These are phyloP conservation scores for Netelia inedita DNA, from an alignment of 2,888 invertebrate genomes.

Conservation along the genomic window DNA sequence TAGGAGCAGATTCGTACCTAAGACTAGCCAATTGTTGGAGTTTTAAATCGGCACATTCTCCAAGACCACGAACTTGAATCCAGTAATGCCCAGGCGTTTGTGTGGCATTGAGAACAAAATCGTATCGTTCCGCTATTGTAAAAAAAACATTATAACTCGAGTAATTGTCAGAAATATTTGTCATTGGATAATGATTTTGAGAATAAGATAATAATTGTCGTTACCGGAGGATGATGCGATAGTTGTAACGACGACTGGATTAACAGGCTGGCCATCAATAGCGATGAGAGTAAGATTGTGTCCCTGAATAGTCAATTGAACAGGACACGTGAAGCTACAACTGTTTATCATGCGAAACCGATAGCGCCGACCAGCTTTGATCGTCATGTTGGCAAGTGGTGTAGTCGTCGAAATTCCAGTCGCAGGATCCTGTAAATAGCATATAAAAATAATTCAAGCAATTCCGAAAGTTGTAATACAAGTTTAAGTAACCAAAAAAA, in stretches of 20 bases:
- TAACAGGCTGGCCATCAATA: slow-evolving; percentile 86
- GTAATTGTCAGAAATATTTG: not conserved
- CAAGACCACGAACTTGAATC: slow-evolving; percentile 86
- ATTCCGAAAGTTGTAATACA: not conserved
- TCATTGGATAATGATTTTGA: not conserved
- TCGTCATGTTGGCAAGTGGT: not conserved
- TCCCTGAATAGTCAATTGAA: slow-evolving; percentile 85
- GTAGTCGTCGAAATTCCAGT: slow-evolving; percentile 6
- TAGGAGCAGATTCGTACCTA: slow-evolving; percentile 82
- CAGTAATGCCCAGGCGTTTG: slow-evolving; percentile 85
- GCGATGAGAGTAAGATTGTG: slow-evolving; percentile 87
- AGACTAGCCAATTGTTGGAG: slow-evolving; percentile 86
- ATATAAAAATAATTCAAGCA: not conserved
- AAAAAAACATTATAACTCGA: slow-evolving; percentile 68
- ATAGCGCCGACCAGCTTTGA: not conserved
- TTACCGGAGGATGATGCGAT: slow-evolving; percentile 86
- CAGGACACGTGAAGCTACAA: slow-evolving; percentile 86
- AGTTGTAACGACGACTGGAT: slow-evolving; percentile 84
- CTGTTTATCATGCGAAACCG: slow-evolving; percentile 84
- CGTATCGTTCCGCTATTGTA: slow-evolving; percentile 88
- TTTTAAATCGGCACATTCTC: slow-evolving; percentile 85
- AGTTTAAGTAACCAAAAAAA: not conserved
- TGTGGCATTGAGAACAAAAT: slow-evolving; percentile 86
- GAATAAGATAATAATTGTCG: slow-evolving; percentile 51
- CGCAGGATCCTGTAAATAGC: not conserved